phyloP scores from a whole-genome alignment of 2,888 invertebrate species.

The Tenthredo notha region DNA sequence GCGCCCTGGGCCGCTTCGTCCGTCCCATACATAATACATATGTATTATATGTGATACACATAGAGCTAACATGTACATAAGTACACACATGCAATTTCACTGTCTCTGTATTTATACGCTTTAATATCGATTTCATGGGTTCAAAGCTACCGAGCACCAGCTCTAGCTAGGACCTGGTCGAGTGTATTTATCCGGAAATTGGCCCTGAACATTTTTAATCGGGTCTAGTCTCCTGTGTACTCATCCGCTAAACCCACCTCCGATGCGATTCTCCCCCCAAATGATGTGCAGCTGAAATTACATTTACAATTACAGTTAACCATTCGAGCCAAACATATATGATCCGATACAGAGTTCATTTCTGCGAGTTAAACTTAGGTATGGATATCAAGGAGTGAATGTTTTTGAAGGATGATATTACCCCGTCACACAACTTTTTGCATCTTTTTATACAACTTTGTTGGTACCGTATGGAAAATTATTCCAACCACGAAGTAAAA shows the following conservation, averaged over 20 bases:
- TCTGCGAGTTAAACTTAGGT: not conserved
- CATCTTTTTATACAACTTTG: not conserved
- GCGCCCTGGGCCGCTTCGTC: slow-evolving; percentile 12
- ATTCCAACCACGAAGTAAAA: slow-evolving; percentile 29
- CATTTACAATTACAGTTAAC: not conserved
- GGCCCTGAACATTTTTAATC: slow-evolving; percentile 71
- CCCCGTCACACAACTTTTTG: not conserved
- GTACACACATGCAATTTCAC: slow-evolving; percentile 46
- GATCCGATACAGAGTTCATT: not conserved
- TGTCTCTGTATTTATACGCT: slow-evolving; percentile 57
- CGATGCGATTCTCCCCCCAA: not conserved
- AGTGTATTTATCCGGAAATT: slow-evolving; percentile 72
- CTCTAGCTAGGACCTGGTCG: slow-evolving; percentile 62
- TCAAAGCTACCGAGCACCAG: slow-evolving; percentile 6
- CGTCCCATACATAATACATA: slow-evolving; percentile 29
- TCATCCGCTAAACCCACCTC: not conserved
- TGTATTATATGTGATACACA: not conserved
- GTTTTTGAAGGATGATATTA: not conserved
- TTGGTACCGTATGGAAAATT: not conserved
- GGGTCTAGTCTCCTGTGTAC: slow-evolving; percentile 54
- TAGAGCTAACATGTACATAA: not conserved
- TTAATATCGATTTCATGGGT: slow-evolving; percentile 67
- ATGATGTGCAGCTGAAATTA: not conserved
- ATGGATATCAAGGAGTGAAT: not conserved
- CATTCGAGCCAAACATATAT: not conserved